Percentiles rank a stretch among this genome's conserved stretches.
Conservation (phyloP, 2,888 invertebrate genomes). For the Catocala sponsa region DNA sequence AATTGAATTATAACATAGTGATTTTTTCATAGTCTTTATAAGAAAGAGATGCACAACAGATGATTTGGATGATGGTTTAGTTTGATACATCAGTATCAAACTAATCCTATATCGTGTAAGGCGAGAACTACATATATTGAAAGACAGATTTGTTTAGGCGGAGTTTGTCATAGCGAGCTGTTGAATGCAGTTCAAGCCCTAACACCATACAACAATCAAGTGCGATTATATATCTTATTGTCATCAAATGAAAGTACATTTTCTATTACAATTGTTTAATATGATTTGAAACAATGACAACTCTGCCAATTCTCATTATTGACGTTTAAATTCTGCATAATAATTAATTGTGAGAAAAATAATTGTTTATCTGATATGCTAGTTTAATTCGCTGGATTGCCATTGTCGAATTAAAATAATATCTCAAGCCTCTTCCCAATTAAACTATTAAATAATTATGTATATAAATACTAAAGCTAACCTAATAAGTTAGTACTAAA, state of each 20-base stretch:
- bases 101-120: conserved; percentile 24
- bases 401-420: conserved; percentile 38
- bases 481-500: conserved; percentile 51
- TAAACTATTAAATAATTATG: conserved; percentile 47
- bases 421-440: conserved; percentile 54
- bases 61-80: too few relatives aligned
- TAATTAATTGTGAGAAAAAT: conserved; percentile 1
- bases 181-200: conserved; percentile 29
- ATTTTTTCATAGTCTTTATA: neutral
- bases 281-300: conserved; percentile 18
- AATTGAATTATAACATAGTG: too few relatives aligned
- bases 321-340: neutral
- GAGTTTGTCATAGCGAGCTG: conserved; percentile 24
- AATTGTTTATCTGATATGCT: conserved; percentile 12
- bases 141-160: conserved; percentile 34
- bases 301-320: neutral
- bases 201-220: conserved; percentile 5
- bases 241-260: conserved; percentile 25
- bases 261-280: conserved; percentile 3
- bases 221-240: conserved; percentile 21
- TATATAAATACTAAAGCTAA: conserved; percentile 51
- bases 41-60: neutral
- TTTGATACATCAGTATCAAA: neutral
- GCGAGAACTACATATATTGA: conserved; percentile 34
- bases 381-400: conserved; percentile 23